phyloP scores from a whole-genome alignment of 2,797 vertebrate species.

The Neosalanx taihuensis region DNA sequence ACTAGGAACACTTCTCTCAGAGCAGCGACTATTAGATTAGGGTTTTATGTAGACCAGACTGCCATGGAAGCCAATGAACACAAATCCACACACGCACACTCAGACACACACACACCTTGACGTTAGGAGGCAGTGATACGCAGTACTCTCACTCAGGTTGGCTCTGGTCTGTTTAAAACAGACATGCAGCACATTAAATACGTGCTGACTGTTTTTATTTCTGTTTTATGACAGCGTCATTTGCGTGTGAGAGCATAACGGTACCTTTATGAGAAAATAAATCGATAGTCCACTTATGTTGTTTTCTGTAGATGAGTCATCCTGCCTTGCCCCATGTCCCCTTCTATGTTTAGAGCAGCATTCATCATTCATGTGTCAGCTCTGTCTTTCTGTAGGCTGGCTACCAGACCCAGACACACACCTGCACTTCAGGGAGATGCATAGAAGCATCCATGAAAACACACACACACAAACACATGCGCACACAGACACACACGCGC shows the following conservation, averaged over 20 bases:
- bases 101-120: background rate
- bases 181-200: constrained; percentile 10
- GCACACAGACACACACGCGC: no score
- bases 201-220: constrained; percentile 41
- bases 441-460: constrained; percentile 29
- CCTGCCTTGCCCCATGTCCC: constrained; percentile 18
- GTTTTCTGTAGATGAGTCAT: constrained; percentile 58
- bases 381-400: constrained; percentile 32
- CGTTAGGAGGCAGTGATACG: no score
- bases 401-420: constrained; percentile 21
- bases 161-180: background rate
- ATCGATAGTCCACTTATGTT: constrained; percentile 55
- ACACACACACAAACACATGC: background rate
- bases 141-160: background rate
- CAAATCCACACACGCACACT: constrained; percentile 25
- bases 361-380: constrained; percentile 45
- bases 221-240: constrained; percentile 37
- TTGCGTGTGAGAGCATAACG: constrained; percentile 34
- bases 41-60: constrained; percentile 55
- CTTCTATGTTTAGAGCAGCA: constrained; percentile 56
- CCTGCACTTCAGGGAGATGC: constrained; percentile 1
- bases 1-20: constrained; percentile 48
- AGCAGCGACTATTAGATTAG: constrained; percentile 72
- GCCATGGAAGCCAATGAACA: constrained; percentile 41
- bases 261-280: constrained; percentile 37